Base-by-base conservation (phyloP, 2,888 invertebrate genomes). In the Lithophane semibrunnea region DNA sequence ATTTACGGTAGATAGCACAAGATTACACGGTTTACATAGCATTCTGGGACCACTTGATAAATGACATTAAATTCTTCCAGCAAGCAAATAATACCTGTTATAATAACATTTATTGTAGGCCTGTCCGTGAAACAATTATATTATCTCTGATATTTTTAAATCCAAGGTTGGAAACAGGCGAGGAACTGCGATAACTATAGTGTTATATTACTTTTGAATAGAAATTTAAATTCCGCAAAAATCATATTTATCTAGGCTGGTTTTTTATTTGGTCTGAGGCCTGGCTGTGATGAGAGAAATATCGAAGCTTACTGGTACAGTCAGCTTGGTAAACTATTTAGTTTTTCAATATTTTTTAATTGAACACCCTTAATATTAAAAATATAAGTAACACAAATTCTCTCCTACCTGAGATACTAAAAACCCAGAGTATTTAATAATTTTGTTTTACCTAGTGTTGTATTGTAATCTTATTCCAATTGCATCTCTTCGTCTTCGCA, bases 11-110 rank as follows among this genome's bases (percentile, higher is more conserved):
- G 85, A 85, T 86, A 86, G 24, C 52, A 24, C 2, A 29, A 76
- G 85, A 86, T 88, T 85, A 72, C 77, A 66, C 10, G 69, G 68
- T 77, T 79, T 75, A 64, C 75, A 54, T 3, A 75, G 80, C 37
- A 63, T 68, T 67, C 42, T n/a, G 47, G 71, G 29, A 60, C 72
- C 74, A 71, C 65, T 78, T 76, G 58, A 81, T 71, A 67, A 68
- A 75, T 71, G 29, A 70, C 63, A 72, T 79, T 47, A 73, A 56
- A 73, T 77, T 76, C 37, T 24, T 67, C 37, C 37, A 68, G 56
- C 16, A 24, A 54, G 44, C 18, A 84, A 83, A 83, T 68, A 79
- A 66, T 68, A 75, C 68, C 65, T 66, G 56, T 37, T 66, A 52
- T 66, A 70, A 56, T 73, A 73, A 64, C 70, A 71, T 71, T 61